Percentiles rank a stretch among this genome's conserved stretches.
Evolutionary conservation across 2,888 invertebrate species (phyloP).

Genomic region (Campopleginae sp.): DNA sequence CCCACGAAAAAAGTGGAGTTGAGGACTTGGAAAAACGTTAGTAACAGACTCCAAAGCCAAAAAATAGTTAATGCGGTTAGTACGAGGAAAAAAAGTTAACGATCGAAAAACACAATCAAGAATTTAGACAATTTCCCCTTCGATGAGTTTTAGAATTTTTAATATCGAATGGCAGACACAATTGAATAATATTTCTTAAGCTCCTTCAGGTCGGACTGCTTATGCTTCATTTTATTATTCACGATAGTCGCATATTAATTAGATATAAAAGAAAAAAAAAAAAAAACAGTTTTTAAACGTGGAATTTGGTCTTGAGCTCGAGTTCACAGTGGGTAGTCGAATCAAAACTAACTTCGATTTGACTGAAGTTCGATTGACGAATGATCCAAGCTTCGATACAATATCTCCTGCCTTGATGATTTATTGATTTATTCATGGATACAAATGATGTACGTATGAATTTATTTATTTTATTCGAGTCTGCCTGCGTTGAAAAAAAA

Average conservation of each 20-base stretch:
- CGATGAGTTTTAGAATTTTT: not conserved
- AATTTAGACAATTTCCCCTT: conserved; percentile 11
- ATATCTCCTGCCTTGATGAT: conserved; percentile 48
- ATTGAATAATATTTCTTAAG: not conserved
- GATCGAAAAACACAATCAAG: not conserved
- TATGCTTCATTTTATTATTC: conserved; percentile 44
- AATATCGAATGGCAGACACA: not conserved
- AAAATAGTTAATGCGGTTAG: not conserved
- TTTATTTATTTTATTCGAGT: conserved; percentile 5
- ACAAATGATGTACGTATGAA: conserved; percentile 2
- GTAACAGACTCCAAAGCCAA: not conserved
- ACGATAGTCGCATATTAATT: conserved; percentile 54
- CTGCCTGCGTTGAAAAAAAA: conserved; percentile 22
- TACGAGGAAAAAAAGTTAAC: not conserved
- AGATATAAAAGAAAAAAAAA: conserved; percentile 20
- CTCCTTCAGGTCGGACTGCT: conserved; percentile 21
- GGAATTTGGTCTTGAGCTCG: conserved; percentile 26
- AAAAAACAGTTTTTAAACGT: conserved; percentile 12
- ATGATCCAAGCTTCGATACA: conserved; percentile 39
- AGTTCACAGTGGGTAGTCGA: conserved; percentile 60
- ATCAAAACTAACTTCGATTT: conserved; percentile 50
- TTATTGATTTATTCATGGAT: conserved; percentile 46
- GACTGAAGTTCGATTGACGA: conserved; percentile 61
- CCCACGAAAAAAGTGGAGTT: not conserved
- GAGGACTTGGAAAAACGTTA: not conserved